phyloP scores from a whole-genome alignment of 2,888 invertebrate genomes.

The Oegoconia quadripuncta region DNA sequence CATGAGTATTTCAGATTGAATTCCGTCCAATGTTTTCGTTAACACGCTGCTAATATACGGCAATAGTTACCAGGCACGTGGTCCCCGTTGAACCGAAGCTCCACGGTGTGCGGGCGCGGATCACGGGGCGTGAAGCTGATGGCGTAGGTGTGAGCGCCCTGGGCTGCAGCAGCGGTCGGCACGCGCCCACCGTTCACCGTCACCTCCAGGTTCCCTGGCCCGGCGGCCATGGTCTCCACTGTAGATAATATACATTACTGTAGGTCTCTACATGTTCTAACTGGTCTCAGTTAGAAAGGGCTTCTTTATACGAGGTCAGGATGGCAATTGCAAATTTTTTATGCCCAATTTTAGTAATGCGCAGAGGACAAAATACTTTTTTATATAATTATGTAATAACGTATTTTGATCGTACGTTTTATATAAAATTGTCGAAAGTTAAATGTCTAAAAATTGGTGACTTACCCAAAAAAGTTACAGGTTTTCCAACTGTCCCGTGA shows the following conservation, averaged over 20 bases:
- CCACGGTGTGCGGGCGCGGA: slow-evolving; percentile 93
- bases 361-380: no score
- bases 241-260: slow-evolving; percentile 9
- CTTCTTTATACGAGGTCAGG: no score
- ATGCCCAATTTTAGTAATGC: no score
- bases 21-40: no score
- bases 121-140: slow-evolving; percentile 98
- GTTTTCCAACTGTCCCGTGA: slow-evolving; percentile 91
- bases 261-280: neutral
- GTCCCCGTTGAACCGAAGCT: slow-evolving; percentile 96
- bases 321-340: no score
- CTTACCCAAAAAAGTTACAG: slow-evolving; percentile 92
- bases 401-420: neutral
- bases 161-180: slow-evolving; percentile 97
- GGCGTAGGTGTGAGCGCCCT: slow-evolving; percentile 97
- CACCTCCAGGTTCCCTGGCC: slow-evolving; percentile 98
- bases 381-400: no score
- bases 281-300: no score
- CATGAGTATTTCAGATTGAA: no score
- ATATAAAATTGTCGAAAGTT: neutral
- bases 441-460: neutral
- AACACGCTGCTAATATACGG: no score
- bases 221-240: slow-evolving; percentile 99
- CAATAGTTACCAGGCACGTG: slow-evolving; percentile 89
- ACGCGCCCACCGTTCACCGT: slow-evolving; percentile 98